These are phyloP conservation scores for Fratercula arctica DNA, from an alignment of 2,797 vertebrate species.

Conservation along the genomic window DNA sequence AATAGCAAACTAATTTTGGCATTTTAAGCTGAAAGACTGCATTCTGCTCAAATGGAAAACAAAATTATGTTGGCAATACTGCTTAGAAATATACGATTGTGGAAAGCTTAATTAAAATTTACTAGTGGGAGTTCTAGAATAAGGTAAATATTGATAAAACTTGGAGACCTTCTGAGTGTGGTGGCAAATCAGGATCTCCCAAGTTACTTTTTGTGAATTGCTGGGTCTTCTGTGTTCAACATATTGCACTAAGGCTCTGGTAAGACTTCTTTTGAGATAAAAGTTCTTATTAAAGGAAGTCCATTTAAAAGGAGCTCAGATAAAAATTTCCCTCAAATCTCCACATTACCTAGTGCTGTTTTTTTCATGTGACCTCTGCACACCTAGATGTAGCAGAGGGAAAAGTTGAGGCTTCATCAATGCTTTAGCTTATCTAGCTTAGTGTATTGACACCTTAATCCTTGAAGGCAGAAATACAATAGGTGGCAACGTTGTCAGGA, in stretches of 20 bases:
- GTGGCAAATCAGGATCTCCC: background rate
- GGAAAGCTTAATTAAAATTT: background rate
- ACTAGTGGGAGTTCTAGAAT: background rate
- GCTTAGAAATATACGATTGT: background rate
- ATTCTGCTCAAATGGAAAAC: background rate
- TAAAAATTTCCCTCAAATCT: background rate
- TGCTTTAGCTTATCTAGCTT: background rate
- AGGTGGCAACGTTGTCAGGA: background rate
- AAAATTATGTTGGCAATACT: background rate
- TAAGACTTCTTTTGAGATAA: background rate
- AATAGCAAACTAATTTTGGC: background rate
- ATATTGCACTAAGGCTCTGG: background rate
- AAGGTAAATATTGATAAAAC: background rate
- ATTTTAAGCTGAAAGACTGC: background rate
- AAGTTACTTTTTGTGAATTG: background rate
- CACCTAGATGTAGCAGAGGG: background rate
- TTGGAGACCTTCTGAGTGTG: background rate
- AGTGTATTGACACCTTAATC: background rate
- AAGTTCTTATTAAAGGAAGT: background rate
- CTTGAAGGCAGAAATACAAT: background rate
- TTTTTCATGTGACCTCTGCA: background rate
- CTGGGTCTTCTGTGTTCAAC: background rate
- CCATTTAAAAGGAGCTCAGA: background rate
- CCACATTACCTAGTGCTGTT: background rate
- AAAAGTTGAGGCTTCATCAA: background rate